Evolutionary conservation across 1,140 invertebrate species (phyloP).

Genomic region (Harlomillsia oculata): DNA sequence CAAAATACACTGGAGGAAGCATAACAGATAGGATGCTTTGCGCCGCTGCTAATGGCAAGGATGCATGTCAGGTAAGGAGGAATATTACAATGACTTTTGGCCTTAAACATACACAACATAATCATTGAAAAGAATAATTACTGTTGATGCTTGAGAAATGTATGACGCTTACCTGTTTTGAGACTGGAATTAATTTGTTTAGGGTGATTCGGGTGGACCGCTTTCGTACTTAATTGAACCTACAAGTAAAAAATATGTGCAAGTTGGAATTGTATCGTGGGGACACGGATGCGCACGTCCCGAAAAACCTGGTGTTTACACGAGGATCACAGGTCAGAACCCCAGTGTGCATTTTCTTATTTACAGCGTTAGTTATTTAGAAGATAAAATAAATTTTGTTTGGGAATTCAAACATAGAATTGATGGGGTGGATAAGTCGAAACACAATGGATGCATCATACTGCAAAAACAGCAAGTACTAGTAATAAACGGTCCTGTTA

Average conservation of each 20-base stretch:
- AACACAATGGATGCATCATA: too few species aligned
- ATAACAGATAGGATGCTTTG: slow-evolving; percentile 31
- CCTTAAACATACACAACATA: neutral
- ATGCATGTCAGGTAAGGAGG: slow-evolving; percentile 26
- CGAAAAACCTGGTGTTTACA: slow-evolving; percentile 25
- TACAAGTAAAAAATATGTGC: slow-evolving; percentile 6
- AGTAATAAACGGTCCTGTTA: too few species aligned
- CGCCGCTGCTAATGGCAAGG: slow-evolving; percentile 14
- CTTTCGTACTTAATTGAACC: neutral
- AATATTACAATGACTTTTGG: neutral
- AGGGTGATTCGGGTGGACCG: slow-evolving; percentile 19
- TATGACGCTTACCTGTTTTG: neutral
- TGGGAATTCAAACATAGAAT: too few species aligned
- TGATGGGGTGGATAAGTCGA: too few species aligned
- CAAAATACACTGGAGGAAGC: slow-evolving; percentile 9
- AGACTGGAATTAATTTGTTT: neutral
- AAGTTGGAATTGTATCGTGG: slow-evolving; percentile 25
- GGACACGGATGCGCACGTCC: slow-evolving; percentile 14
- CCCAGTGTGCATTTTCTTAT: neutral
- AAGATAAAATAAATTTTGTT: too few species aligned
- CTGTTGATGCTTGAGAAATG: neutral
- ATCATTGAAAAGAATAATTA: neutral
- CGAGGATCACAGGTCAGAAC: slow-evolving; percentile 19
- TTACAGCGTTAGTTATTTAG: too few species aligned
- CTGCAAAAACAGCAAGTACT: too few species aligned